phyloP scores from a whole-genome alignment of 2,113 vertebrate species.

The Tonatia bakeri region DNA sequence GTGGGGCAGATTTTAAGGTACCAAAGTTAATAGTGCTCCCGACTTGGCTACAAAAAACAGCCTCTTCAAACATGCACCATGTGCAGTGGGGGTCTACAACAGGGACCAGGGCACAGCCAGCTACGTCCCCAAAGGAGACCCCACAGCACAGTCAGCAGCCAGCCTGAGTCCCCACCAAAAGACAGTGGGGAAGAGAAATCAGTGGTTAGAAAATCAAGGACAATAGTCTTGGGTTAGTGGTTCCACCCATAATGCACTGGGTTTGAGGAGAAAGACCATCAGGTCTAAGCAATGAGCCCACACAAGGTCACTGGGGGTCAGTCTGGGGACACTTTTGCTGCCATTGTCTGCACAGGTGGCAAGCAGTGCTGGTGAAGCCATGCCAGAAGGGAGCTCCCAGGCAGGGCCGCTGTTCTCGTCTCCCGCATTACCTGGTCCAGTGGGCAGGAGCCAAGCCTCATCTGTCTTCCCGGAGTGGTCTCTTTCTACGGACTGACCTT shows the following conservation, averaged over 20 bases:
- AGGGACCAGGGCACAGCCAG: background rate
- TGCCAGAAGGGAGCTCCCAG: background rate
- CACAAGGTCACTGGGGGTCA: background rate
- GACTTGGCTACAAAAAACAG: background rate
- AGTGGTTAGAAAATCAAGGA: background rate
- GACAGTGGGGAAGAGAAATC: background rate
- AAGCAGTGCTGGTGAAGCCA: conserved; percentile 44
- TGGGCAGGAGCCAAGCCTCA: background rate
- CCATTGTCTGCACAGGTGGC: background rate
- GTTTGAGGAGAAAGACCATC: background rate
- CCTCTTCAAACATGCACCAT: background rate
- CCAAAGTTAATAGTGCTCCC: background rate
- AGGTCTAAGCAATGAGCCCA: background rate
- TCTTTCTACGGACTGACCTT: conserved; percentile 34
- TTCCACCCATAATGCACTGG: background rate
- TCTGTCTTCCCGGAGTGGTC: conserved; percentile 11
- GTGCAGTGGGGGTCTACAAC: background rate
- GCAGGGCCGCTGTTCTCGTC: background rate
- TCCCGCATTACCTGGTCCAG: conserved; percentile 40
- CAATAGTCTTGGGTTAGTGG: background rate
- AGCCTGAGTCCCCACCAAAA: background rate
- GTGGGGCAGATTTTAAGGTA: background rate
- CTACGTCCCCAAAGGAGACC: background rate
- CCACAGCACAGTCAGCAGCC: background rate
- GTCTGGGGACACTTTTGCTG: background rate